phyloP scores from a whole-genome alignment of 1,140 invertebrate genomes.

The Bombus huntii region DNA sequence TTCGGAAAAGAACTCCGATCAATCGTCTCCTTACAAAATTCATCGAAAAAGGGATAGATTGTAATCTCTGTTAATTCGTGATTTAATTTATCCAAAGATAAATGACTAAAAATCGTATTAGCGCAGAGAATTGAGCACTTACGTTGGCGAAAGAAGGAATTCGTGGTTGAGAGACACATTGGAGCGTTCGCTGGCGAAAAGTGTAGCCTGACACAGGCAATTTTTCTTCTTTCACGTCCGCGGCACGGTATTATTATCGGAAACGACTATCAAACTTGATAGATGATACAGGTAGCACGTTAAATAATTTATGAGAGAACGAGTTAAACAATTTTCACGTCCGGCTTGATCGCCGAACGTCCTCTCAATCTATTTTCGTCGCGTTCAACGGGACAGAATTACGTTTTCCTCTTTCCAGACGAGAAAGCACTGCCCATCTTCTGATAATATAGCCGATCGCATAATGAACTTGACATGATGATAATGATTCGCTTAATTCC shows the following conservation, averaged over 20 bases:
- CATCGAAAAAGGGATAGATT: too few relatives aligned
- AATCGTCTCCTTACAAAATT: too few relatives aligned
- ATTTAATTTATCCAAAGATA: not conserved
- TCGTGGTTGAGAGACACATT: not conserved
- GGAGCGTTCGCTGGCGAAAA: not conserved
- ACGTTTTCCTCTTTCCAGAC: constrained; percentile 35
- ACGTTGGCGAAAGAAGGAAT: not conserved
- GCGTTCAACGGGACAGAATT: constrained; percentile 22
- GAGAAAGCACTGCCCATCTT: constrained; percentile 32
- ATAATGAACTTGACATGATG: constrained; percentile 65
- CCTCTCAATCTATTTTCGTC: constrained; percentile 55
- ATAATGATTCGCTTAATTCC: constrained; percentile 66
- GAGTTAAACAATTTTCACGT: constrained; percentile 68
- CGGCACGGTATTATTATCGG: constrained; percentile 48
- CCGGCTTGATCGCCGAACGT: constrained; percentile 53
- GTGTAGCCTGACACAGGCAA: not conserved
- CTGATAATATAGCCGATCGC: constrained; percentile 33
- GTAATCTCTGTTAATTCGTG: not conserved
- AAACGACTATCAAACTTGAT: constrained; percentile 59
- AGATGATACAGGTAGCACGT: constrained; percentile 50
- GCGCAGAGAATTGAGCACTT: not conserved
- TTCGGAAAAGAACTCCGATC: too few relatives aligned
- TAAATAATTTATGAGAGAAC: constrained; percentile 68
- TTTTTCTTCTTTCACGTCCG: constrained; percentile 12
- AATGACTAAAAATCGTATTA: too few relatives aligned